Conservation (phyloP, 2,797 vertebrate genomes). For the Hapalemur alaotrensis region DNA sequence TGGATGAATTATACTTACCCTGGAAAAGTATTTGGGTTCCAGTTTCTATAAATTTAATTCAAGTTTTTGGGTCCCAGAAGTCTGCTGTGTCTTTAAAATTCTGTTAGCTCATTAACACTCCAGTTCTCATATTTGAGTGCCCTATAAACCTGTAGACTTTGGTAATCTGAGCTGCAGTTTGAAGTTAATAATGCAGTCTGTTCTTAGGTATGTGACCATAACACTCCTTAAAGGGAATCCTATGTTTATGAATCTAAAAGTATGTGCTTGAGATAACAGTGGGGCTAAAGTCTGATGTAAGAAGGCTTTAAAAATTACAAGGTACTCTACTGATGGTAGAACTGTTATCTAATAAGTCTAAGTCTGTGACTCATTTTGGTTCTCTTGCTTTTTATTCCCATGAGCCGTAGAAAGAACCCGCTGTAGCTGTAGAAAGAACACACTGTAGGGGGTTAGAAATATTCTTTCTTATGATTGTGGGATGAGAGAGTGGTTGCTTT, state of each 20-base stretch:
- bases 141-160: not conserved
- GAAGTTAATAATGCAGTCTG: not conserved
- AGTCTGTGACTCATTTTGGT: conserved; percentile 7
- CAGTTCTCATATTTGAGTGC: not conserved
- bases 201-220: conserved; percentile 8
- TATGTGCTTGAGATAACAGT: not conserved
- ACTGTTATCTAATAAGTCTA: not conserved
- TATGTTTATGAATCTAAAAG: conserved; percentile 5
- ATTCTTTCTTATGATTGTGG: conserved; percentile 40
- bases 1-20: not conserved
- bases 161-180: not conserved
- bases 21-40: conserved; percentile 12
- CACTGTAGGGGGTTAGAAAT: conserved; percentile 41
- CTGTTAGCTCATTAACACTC: not conserved
- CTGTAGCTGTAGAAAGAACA: conserved; percentile 9
- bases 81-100: not conserved
- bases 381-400: not conserved
- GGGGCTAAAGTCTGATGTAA: not conserved
- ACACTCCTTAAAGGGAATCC: not conserved
- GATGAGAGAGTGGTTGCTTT: conserved; percentile 56
- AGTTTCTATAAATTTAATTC: conserved; percentile 17
- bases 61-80: conserved; percentile 2
- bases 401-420: conserved; percentile 36
- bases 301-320: not conserved
- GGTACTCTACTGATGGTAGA: not conserved